phyloP scores from a whole-genome alignment of 2,888 invertebrate genomes.

The Atherix ibis region DNA sequence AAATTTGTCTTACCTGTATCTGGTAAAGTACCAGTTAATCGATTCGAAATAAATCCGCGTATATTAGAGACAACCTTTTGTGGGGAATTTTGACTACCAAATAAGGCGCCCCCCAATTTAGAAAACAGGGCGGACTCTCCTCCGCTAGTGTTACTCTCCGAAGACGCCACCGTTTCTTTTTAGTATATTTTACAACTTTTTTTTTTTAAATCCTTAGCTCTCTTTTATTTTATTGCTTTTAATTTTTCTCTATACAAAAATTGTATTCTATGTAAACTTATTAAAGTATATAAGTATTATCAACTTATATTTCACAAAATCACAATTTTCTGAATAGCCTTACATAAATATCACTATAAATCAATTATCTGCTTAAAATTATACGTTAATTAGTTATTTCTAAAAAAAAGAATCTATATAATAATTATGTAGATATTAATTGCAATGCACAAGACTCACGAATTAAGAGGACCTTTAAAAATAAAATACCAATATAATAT shows the following conservation, averaged over 20 bases:
- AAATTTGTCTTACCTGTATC: constrained; percentile 56
- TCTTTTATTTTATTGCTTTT: constrained; percentile 4
- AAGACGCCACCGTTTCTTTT: constrained; percentile 32
- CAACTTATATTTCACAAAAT: no score
- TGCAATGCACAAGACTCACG: no score
- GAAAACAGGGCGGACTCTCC: constrained; percentile 46
- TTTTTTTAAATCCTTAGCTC: neutral
- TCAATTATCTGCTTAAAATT: no score
- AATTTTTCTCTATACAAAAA: constrained; percentile 3
- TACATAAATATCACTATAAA: no score
- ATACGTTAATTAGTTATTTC: no score
- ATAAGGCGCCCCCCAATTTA: constrained; percentile 49
- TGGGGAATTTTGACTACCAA: constrained; percentile 52
- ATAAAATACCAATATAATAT: no score
- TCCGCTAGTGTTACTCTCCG: constrained; percentile 33
- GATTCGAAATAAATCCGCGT: constrained; percentile 52
- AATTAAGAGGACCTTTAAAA: no score
- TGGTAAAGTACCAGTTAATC: constrained; percentile 50
- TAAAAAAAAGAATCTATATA: no score
- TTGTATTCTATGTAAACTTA: no score
- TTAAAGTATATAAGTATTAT: no score
- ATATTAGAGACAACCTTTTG: constrained; percentile 57
- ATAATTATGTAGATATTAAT: no score
- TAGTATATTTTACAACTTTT: constrained; percentile 10
- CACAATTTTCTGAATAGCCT: no score